Evolutionary conservation across 37 sponge, comb jelly and placozoan species (phyloP), one percentile per base, ranked within the genome.

Genomic region (Beroe forskalii): DNA sequence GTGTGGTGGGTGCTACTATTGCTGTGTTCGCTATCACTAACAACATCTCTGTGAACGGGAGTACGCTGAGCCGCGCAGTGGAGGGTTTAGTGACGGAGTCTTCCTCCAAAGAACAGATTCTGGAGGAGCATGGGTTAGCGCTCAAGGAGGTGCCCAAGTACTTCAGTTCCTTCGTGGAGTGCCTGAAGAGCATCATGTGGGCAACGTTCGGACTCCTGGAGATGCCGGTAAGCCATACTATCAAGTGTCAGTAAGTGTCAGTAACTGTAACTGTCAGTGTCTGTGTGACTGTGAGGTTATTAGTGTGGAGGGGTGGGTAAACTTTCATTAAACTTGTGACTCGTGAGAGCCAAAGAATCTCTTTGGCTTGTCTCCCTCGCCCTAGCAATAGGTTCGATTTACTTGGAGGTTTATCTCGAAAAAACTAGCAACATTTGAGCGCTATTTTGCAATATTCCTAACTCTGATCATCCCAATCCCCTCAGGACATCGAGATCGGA

Each of bases 171-270:
- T 80, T 80, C 55, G 8, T 4, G 1, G 35, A 32, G 20, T 80
- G 55, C n/a, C 42, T 80, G 86, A 44, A 33, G n/a, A 80, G n/a
- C 22, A 38, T 80, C 30, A 44, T 80, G 28, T 80, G 86, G 86
- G 28, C 86, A 22, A 80, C 86, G 22, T 80, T 80, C 27, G 86
- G 86, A 20, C n/a, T 80, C 37, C 55, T 44, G 1, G 86, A 80
- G 40, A n/a, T 44, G n/a, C 44, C 55, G 0, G 86, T 80, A 27
- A 80, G 86, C 42, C 4, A n/a, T n/a, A n/a, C n/a, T n/a, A n/a
- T n/a, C n/a, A n/a, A n/a, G n/a, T n/a, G n/a, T n/a, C n/a, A n/a
- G n/a, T n/a, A n/a, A n/a, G n/a, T n/a, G n/a, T n/a, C n/a, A n/a
- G n/a, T n/a, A n/a, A n/a, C n/a, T n/a, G n/a, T n/a, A n/a, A n/a